Evolutionary conservation across 2,797 vertebrate species (phyloP).

Genomic region (Bryconaethiops microstoma): DNA sequence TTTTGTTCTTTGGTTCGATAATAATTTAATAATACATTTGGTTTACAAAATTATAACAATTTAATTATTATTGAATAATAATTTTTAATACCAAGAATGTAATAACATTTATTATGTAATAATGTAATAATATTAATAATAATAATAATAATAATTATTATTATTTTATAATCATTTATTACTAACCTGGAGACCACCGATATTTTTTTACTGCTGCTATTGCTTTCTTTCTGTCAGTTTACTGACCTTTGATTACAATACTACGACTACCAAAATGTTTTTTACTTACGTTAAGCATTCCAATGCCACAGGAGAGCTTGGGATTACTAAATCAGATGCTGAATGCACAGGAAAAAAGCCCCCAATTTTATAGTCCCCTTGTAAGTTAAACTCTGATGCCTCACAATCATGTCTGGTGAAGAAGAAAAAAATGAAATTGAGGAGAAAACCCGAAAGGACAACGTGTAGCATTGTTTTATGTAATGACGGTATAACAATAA

Average conservation of each 20-base stretch:
- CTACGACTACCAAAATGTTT: background rate
- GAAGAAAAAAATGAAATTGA: background rate
- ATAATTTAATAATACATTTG: no score
- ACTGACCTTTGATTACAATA: background rate
- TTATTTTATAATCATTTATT: no score
- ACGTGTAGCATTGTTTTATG: conserved; percentile 5
- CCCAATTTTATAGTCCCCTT: conserved; percentile 73
- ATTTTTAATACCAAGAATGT: no score
- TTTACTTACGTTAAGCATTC: conserved; percentile 70
- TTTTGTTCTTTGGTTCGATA: no score
- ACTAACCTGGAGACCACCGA: no score
- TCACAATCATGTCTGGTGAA: background rate
- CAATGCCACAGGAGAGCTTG: conserved; percentile 55
- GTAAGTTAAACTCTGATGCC: conserved; percentile 65
- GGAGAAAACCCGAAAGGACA: conserved; percentile 14
- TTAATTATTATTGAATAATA: no score
- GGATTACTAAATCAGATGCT: fast-evolving
- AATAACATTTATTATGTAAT: no score
- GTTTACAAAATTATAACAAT: no score
- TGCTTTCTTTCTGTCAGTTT: background rate
- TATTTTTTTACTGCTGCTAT: no score
- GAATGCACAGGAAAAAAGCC: conserved; percentile 74
- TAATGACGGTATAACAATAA: background rate
- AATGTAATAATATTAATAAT: no score
- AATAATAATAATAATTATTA: no score